phyloP scores from a whole-genome alignment of 2,797 vertebrate genomes.

The Corythornis leucogaster region DNA sequence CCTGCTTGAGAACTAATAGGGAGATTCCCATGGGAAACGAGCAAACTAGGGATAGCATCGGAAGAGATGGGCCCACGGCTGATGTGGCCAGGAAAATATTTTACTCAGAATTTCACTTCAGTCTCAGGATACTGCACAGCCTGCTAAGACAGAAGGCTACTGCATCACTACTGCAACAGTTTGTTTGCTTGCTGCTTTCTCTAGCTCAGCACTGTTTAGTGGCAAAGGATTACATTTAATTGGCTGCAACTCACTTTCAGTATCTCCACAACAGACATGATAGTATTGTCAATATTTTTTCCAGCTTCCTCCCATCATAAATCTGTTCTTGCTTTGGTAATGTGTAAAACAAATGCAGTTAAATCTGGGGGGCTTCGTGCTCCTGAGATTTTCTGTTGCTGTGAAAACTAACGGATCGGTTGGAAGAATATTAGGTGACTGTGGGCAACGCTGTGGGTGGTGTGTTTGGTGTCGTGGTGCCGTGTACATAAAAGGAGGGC shows the following conservation, averaged over 20 bases:
- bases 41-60: fast-evolving
- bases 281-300: not conserved
- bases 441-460: not conserved
- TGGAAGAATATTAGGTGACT: not conserved
- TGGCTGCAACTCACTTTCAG: not conserved
- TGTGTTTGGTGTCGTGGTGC: not conserved
- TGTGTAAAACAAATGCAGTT: not conserved
- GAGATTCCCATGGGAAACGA: not conserved
- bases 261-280: not conserved
- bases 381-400: constrained; percentile 8
- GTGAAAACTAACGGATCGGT: constrained; percentile 24
- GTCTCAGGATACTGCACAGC: not conserved
- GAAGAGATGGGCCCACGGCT: not conserved
- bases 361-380: not conserved
- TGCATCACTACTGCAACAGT: not conserved
- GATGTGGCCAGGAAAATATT: not conserved
- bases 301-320: not conserved
- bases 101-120: fast-evolving
- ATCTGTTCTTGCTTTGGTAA: not conserved
- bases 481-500: not conserved
- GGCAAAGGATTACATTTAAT: not conserved
- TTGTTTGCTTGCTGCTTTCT: not conserved
- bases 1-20: not conserved
- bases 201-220: not conserved
- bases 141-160: not conserved